A percentile compares a stretch with the other conserved stretches of the same genome.
Evolutionary conservation across 2,797 vertebrate genomes (phyloP).

Genomic region (Myripristis murdjan): DNA sequence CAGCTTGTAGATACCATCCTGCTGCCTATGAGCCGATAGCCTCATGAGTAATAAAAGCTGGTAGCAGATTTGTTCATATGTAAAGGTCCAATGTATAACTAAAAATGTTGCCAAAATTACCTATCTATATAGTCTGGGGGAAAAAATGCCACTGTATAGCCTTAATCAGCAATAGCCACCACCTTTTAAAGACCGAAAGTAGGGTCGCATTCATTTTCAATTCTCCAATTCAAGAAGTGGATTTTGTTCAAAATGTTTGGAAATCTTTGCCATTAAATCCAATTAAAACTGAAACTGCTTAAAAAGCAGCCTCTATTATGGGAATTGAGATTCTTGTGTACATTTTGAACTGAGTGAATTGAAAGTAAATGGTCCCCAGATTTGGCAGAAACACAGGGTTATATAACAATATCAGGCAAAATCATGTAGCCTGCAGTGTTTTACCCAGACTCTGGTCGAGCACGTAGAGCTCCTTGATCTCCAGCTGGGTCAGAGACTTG

Average conservation of each 20-base stretch:
- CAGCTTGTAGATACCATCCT: no score
- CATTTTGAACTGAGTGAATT: background rate
- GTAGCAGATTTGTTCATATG: no score
- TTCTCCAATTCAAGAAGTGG: background rate
- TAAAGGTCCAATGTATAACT: no score
- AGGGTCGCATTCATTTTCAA: background rate
- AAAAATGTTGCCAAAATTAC: no score
- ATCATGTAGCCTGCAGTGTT: background rate
- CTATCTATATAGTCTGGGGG: no score
- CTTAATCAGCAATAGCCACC: background rate
- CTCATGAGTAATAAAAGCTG: no score
- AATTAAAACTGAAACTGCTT: background rate
- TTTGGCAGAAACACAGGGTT: background rate
- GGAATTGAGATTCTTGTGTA: background rate
- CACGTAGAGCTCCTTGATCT: constrained; percentile 94
- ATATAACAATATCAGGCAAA: background rate
- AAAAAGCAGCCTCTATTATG: background rate
- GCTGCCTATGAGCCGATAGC: no score
- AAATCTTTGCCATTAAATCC: background rate
- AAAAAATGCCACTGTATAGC: no score
- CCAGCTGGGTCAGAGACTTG: constrained; percentile 91
- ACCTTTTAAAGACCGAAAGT: background rate
- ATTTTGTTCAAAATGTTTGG: background rate
- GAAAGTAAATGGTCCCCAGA: background rate
- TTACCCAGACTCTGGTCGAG: constrained; percentile 93